These are phyloP conservation scores for Trichogramma dendrolimi DNA, from an alignment of 2,888 invertebrate genomes.

Conservation along the genomic window DNA sequence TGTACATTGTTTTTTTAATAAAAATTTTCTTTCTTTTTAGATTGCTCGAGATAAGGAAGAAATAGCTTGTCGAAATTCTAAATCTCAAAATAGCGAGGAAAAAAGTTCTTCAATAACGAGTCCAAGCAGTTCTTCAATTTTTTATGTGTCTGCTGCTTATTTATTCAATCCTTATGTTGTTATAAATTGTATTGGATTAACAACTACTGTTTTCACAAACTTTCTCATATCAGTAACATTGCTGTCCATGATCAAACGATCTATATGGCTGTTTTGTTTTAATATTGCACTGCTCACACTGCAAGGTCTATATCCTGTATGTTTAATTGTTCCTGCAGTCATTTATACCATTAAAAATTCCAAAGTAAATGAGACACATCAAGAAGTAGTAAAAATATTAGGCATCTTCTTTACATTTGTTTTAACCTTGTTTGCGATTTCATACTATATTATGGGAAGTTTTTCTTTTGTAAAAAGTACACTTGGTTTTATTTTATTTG, in stretches of 20 bases:
- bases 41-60: conserved; percentile 37
- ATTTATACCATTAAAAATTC: conserved; percentile 64
- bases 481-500: conserved; percentile 68
- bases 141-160: conserved; percentile 73
- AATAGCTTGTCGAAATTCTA: conserved; percentile 20
- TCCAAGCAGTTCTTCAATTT: conserved; percentile 34
- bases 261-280: conserved; percentile 60
- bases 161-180: conserved; percentile 86
- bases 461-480: conserved; percentile 52
- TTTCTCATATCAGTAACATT: conserved; percentile 72
- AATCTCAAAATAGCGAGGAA: conserved; percentile 20
- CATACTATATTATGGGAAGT: conserved; percentile 63
- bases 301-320: conserved; percentile 77
- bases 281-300: conserved; percentile 75
- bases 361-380: conserved; percentile 54
- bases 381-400: conserved; percentile 55
- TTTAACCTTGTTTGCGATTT: conserved; percentile 58
- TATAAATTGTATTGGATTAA: conserved; percentile 80
- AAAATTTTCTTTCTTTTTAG: conserved; percentile 32
- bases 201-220: conserved; percentile 87
- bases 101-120: conserved; percentile 29
- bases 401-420: conserved; percentile 57
- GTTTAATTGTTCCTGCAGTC: conserved; percentile 77
- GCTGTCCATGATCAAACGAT: conserved; percentile 65
- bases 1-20: background rate